Conservation (phyloP, 2,113 vertebrate genomes). For the Gadus chalcogrammus region DNA sequence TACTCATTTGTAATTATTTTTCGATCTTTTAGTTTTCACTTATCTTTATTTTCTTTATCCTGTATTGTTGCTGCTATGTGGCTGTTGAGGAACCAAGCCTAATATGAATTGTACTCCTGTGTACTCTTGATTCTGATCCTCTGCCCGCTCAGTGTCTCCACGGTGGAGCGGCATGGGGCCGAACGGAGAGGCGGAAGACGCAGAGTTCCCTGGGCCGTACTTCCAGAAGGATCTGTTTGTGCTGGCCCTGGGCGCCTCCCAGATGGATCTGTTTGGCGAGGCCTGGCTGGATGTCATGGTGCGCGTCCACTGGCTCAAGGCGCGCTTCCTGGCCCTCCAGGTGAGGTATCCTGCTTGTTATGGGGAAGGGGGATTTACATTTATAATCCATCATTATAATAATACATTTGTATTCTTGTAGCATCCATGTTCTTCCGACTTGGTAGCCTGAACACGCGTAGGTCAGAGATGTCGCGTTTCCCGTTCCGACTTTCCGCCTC, state of each 20-base stretch:
- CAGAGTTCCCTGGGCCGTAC: constrained; percentile 83
- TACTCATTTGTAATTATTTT: neutral
- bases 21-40: constrained; percentile 3
- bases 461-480: no score
- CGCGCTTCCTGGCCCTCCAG: constrained; percentile 88
- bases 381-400: no score
- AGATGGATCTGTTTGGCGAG: constrained; percentile 85
- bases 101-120: no score
- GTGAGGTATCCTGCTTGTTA: constrained; percentile 53
- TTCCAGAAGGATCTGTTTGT: constrained; percentile 88
- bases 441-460: no score
- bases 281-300: constrained; percentile 87
- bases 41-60: no score
- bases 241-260: constrained; percentile 86
- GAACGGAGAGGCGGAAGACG: constrained; percentile 72
- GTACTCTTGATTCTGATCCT: neutral
- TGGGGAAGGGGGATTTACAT: neutral
- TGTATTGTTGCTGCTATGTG: no score
- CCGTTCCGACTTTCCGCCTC: no score
- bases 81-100: no score
- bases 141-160: constrained; percentile 73
- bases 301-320: constrained; percentile 93
- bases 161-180: constrained; percentile 72
- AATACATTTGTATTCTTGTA: no score
- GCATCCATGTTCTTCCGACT: no score